These are phyloP conservation scores for Odobenus rosmarus DNA, from an alignment of 2,113 vertebrate genomes.

Conservation along the genomic window DNA sequence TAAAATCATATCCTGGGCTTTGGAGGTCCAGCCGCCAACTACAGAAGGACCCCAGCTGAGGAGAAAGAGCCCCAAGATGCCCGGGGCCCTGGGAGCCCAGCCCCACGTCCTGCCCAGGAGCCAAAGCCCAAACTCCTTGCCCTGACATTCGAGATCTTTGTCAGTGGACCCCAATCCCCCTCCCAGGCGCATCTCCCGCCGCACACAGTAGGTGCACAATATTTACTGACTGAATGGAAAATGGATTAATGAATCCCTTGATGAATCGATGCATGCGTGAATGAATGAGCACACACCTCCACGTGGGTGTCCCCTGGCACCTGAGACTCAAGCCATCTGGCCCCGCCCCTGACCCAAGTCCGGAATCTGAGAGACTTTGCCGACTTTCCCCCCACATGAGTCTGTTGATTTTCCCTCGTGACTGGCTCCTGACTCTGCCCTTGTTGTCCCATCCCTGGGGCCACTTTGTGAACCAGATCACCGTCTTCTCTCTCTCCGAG, in stretches of 20 bases:
- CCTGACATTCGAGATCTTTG: background rate
- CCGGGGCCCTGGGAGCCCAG: accelerated
- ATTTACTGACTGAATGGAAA: background rate
- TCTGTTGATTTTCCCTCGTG: background rate
- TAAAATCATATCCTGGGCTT: background rate
- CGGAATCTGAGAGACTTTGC: accelerated
- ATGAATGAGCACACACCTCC: background rate
- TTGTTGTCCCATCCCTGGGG: background rate
- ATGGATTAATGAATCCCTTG: background rate
- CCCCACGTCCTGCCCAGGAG: accelerated
- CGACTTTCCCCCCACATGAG: accelerated
- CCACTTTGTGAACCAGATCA: background rate
- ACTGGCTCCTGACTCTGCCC: background rate
- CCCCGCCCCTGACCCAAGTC: accelerated
- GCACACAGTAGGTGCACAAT: background rate
- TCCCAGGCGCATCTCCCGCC: background rate
- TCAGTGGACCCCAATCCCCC: accelerated
- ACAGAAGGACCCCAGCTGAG: background rate
- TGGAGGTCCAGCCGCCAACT: background rate
- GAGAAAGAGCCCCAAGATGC: background rate
- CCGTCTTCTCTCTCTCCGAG: background rate
- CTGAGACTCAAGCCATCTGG: background rate
- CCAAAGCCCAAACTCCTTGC: background rate
- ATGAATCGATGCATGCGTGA: background rate
- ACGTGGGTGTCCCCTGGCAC: background rate